These are phyloP conservation scores for Steinernema hermaphroditum DNA, from an alignment of 2,888 invertebrate species.

Conservation along the genomic window DNA sequence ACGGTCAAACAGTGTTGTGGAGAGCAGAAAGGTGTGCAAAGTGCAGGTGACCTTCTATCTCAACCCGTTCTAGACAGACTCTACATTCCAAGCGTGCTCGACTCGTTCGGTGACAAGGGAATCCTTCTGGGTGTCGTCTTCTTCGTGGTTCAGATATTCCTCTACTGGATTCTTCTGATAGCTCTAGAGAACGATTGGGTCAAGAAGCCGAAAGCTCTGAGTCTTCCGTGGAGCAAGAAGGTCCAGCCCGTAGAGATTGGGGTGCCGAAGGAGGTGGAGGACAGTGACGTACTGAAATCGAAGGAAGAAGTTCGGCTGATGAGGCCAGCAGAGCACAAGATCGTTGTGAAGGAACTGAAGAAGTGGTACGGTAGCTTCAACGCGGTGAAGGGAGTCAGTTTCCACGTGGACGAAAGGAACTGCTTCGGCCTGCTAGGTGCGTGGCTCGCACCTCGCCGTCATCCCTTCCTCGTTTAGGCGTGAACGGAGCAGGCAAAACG, in stretches of 20 bases:
- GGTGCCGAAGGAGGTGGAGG: conserved; percentile 39
- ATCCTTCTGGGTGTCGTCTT: conserved; percentile 49
- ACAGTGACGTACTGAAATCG: conserved; percentile 54
- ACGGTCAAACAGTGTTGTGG: conserved; percentile 45
- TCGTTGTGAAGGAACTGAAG: conserved; percentile 48
- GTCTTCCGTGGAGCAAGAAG: not conserved
- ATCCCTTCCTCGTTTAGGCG: not conserved
- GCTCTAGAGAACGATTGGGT: conserved; percentile 45
- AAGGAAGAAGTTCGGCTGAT: conserved; percentile 42
- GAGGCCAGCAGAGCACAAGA: conserved; percentile 32
- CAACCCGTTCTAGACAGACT: not conserved
- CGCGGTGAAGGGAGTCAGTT: conserved; percentile 58
- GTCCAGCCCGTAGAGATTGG: not conserved
- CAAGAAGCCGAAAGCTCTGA: conserved; percentile 37
- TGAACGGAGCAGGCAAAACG: conserved; percentile 35
- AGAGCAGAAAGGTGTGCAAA: conserved; percentile 26
- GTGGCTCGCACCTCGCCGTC: not conserved
- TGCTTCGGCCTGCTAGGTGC: conserved; percentile 57
- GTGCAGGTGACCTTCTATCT: not conserved
- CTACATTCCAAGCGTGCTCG: not conserved
- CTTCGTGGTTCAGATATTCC: conserved; percentile 45
- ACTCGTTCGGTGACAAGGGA: conserved; percentile 41
- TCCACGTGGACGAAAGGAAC: conserved; percentile 52
- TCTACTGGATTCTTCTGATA: conserved; percentile 40
- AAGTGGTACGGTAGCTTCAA: conserved; percentile 56